These are phyloP conservation scores for Agrotis segetum DNA, from an alignment of 2,888 invertebrate species.

Conservation along the genomic window DNA sequence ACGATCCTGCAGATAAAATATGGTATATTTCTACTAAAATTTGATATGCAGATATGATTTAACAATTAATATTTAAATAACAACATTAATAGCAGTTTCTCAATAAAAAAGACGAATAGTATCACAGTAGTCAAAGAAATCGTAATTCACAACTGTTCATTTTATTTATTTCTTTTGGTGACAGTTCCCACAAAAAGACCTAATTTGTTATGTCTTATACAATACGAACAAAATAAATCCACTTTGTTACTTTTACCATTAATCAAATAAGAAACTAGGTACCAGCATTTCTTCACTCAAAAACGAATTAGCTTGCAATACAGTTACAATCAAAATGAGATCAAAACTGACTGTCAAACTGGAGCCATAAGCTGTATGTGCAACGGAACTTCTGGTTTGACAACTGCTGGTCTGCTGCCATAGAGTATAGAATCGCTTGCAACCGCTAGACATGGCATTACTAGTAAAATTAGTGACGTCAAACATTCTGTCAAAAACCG, in stretches of 20 bases:
- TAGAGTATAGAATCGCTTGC: constrained; percentile 1
- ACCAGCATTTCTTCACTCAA: neutral
- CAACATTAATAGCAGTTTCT: neutral
- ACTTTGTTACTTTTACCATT: neutral
- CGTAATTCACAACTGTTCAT: too few relatives aligned
- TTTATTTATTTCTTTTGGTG: neutral
- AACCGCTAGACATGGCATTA: neutral
- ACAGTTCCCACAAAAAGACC: neutral
- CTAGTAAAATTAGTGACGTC: neutral
- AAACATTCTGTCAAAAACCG: neutral
- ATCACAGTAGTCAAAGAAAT: too few relatives aligned
- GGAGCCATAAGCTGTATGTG: constrained; percentile 19
- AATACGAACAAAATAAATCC: neutral
- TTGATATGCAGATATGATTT: neutral
- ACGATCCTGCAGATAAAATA: neutral
- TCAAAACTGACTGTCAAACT: constrained; percentile 29
- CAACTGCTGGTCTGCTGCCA: constrained; percentile 29
- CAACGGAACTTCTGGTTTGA: constrained; percentile 63
- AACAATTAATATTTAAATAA: neutral
- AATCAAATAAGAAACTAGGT: constrained; percentile 9
- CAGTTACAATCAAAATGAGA: constrained; percentile 40
- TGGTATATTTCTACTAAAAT: neutral
- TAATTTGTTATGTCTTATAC: neutral
- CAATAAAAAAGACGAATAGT: neutral
- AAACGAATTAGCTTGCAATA: constrained; percentile 15